Conservation (phyloP, 2,797 vertebrate genomes). For the Danio choprae region DNA sequence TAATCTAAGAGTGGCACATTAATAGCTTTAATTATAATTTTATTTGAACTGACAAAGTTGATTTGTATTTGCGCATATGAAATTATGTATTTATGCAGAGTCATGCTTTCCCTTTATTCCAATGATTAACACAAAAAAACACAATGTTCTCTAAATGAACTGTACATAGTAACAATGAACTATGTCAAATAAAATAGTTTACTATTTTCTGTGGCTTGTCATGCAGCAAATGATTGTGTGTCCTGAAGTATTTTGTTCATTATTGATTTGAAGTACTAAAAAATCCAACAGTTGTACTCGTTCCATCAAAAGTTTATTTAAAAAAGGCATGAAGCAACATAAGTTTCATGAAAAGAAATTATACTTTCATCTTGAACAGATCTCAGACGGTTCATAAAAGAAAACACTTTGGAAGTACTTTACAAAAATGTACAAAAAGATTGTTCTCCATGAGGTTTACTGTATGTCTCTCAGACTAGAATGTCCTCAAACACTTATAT, state of each 20-base stretch:
- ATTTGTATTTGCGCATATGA: slow-evolving; percentile 31
- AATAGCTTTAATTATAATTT: slow-evolving; percentile 17
- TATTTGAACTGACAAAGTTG: slow-evolving; percentile 11
- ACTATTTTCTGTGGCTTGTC: slow-evolving; percentile 83
- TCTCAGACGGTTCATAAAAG: slow-evolving; percentile 39
- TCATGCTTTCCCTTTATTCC: slow-evolving; percentile 46
- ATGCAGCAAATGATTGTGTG: slow-evolving; percentile 80
- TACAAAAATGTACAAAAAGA: slow-evolving; percentile 52
- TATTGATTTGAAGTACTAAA: neutral
- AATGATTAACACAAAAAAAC: slow-evolving; percentile 60
- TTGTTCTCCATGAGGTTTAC: slow-evolving; percentile 29
- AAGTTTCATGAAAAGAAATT: slow-evolving; percentile 32
- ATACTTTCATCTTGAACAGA: slow-evolving; percentile 33
- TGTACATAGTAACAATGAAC: slow-evolving; percentile 87
- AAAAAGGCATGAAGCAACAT: slow-evolving; percentile 38
- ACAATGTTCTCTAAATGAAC: slow-evolving; percentile 67
- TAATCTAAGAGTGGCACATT: slow-evolving; percentile 1
- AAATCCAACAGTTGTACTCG: slow-evolving; percentile 5
- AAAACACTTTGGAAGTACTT: slow-evolving; percentile 42
- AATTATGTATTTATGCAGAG: slow-evolving; percentile 57
- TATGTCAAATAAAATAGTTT: slow-evolving; percentile 87
- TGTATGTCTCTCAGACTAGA: slow-evolving; percentile 8
- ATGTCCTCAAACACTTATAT: neutral
- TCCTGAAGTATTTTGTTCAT: slow-evolving; percentile 75
- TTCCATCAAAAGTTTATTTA: slow-evolving; percentile 39